These are phyloP conservation scores for Yoshiicerus persimilis DNA, from an alignment of 1,140 invertebrate genomes.

Conservation along the genomic window DNA sequence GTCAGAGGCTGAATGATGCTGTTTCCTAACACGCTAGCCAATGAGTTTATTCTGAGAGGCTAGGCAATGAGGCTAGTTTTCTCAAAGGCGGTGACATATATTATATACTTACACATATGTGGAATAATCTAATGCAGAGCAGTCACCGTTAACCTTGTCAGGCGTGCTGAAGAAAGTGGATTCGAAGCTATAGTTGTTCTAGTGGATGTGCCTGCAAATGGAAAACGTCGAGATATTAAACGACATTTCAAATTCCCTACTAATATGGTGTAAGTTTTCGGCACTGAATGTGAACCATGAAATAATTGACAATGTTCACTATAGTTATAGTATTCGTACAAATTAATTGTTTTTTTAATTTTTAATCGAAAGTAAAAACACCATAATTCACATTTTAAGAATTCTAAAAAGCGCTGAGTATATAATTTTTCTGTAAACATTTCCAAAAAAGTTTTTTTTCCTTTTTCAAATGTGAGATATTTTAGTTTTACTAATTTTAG, in stretches of 20 bases:
- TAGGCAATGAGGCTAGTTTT: too few species aligned
- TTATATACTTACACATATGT: too few species aligned
- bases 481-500: neutral
- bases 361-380: too few species aligned
- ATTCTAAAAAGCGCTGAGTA: too few species aligned
- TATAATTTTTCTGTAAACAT: neutral
- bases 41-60: too few species aligned
- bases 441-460: neutral
- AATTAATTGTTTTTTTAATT: neutral
- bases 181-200: slow-evolving; percentile 87
- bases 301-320: too few species aligned
- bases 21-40: too few species aligned
- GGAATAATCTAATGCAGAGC: neutral
- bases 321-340: too few species aligned
- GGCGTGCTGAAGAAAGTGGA: slow-evolving; percentile 72
- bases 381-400: too few species aligned
- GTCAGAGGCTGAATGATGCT: too few species aligned
- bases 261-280: neutral
- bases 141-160: slow-evolving; percentile 59
- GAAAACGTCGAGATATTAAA: slow-evolving; percentile 73
- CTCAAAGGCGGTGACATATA: too few species aligned
- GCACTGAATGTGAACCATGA: too few species aligned
- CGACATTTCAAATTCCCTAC: slow-evolving; percentile 62
- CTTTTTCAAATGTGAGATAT: neutral
- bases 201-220: slow-evolving; percentile 84